Evolutionary conservation across 2,113 vertebrate species (phyloP), one percentile per base, ranked within the genome.

Genomic region (Capricornis sumatraensis): DNA sequence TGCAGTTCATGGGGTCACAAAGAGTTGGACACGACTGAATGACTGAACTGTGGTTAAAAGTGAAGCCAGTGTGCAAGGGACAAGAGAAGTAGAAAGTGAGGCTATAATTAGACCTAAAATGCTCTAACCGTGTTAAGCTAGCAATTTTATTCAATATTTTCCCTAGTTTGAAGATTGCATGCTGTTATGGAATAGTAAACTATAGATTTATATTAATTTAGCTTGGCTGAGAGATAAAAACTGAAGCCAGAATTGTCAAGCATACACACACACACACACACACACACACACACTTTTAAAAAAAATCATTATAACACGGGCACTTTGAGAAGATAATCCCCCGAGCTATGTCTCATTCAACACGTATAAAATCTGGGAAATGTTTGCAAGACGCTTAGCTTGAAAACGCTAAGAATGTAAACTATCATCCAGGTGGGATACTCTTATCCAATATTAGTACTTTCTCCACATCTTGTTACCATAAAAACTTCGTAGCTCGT

Each of bases 11-110:
- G 13, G 60, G 28, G 60, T 30, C 60, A 30, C 28, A 30, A 62
- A 62, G 28, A 62, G 6, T 30, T 1, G 28, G 28, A 62, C 60
- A 62, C 0, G 14, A 15, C 60, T 62, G 60, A 30, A 6, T 1
- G 14, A 62, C 30, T 62, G 60, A 62, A 62, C 58, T 58, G 45
- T 84, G 17, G 12, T 36, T 62, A 50, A 95, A 71, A 64, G 15
- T 50, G 12, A 93, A 82, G n/a, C 50, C 2, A 60, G 16, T 19
- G 6, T 96, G n/a, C 87, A 93, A 97, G 87, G 95, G 74, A 97
- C 78, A 92, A 25, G 50, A 98, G 81, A 47, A 87, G 92, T 97
- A 96, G 96, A 96, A 87, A 58, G 92, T 60, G 86, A 97, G 96
- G 50, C 87, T 96, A 19, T 47, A 96, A 91, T 86, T 90, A 88